Conservation (phyloP, 1,140 invertebrate species). For the Chlorops oryzae region DNA sequence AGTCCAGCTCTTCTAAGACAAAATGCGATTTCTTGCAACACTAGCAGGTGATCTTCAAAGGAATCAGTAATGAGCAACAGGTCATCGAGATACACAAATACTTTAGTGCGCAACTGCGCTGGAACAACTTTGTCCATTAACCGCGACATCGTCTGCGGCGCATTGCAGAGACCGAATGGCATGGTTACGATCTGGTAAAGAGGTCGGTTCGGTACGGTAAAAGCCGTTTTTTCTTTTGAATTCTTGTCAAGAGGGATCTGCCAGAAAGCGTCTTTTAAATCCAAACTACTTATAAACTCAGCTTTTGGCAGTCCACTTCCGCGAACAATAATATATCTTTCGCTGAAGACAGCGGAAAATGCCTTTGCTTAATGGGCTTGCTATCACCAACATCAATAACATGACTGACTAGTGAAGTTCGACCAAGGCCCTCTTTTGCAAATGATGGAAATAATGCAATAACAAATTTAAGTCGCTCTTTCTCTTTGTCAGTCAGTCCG, state of each 20-base stretch:
- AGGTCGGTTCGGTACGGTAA: slow-evolving; percentile 43
- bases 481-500: no score
- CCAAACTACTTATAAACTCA: slow-evolving; percentile 23
- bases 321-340: slow-evolving; percentile 20
- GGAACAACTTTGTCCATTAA: slow-evolving; percentile 12
- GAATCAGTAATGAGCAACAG: not conserved
- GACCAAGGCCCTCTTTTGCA: slow-evolving; percentile 5
- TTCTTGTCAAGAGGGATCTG: slow-evolving; percentile 33
- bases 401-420: slow-evolving; percentile 9
- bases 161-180: slow-evolving; percentile 22
- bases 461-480: not conserved
- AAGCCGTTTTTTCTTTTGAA: slow-evolving; percentile 46
- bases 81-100: slow-evolving; percentile 9
- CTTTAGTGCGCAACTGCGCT: not conserved
- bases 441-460: slow-evolving; percentile 7
- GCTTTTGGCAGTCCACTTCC: slow-evolving; percentile 21
- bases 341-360: slow-evolving; percentile 16
- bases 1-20: slow-evolving; percentile 4
- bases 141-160: slow-evolving; percentile 5
- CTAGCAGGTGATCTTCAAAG: slow-evolving; percentile 3
- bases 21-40: not conserved
- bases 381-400: slow-evolving; percentile 18
- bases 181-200: slow-evolving; percentile 27
- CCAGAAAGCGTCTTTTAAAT: slow-evolving; percentile 38
- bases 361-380: slow-evolving; percentile 18